Base-by-base conservation (phyloP, 2,888 invertebrate species). In the Sesia apiformis region DNA sequence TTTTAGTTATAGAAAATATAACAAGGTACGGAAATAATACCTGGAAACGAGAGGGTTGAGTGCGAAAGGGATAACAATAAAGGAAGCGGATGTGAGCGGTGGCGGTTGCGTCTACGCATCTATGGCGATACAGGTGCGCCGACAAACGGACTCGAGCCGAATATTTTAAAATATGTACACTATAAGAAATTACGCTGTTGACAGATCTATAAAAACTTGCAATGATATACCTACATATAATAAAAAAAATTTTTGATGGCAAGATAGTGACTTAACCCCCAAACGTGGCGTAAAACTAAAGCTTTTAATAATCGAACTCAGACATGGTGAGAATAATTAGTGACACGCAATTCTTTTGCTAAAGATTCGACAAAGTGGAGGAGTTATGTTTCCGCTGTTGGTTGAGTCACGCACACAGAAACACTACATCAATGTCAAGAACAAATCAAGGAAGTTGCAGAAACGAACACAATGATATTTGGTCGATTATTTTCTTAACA, bases 51-150 rank as follows among this genome's bases (percentile, higher is more conserved):
- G 63, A 71, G 71, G 70, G 71, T 69, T 67, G 66, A 61, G 58
- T 57, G 55, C 57, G 63, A 64, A 54, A 66, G 73, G 69, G 78
- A 74, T 67, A 76, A 76, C 72, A 77, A 76, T 70, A 82, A 80
- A 75, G 87, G 86, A 87, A 88, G 66, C 86, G 88, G 86, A 87
- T 83, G 80, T 74, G 63, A 63, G 71, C 62, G 62, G 63, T 64
- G 68, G 68, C 64, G 67, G 74, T 67, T 70, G 70, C 71, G 65
- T 63, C 56, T 55, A 60, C 66, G 67, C 67, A 56, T 7, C 57
- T 57, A 51, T 59, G 60, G 58, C 59, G 57, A 65, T 69, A 76
- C 81, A 81, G 81, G 80, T 78, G 80, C 69, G 67, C 63, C 58
- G 53, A 53, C 52, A 42, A 54, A 59, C 56, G 63, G 66, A 74